Percentiles rank a stretch among this genome's conserved stretches.
Conservation (phyloP, 2,888 invertebrate genomes). For the Ceratothoa steindachneri region DNA sequence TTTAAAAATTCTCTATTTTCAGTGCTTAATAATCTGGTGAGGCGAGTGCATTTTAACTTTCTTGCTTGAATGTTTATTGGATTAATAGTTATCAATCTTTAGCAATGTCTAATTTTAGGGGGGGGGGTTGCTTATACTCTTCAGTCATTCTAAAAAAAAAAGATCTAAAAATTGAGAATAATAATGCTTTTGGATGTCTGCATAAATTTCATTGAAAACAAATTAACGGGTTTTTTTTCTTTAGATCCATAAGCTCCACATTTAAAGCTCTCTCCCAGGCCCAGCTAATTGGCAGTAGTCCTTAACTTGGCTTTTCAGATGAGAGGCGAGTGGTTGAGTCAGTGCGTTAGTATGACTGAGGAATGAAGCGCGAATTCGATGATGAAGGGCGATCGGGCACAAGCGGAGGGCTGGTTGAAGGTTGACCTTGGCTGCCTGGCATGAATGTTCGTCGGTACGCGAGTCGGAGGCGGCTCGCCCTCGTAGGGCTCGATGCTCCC, state of each 20-base stretch:
- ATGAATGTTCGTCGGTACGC: not conserved
- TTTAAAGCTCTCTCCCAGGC: not conserved
- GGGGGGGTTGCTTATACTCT: too few species aligned
- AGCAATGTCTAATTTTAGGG: too few species aligned
- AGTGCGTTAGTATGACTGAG: constrained; percentile 19
- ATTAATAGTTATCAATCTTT: too few species aligned
- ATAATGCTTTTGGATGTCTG: not conserved
- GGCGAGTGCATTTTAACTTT: too few species aligned
- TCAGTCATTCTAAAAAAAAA: too few species aligned
- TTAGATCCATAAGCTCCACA: too few species aligned
- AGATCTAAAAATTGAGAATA: not conserved
- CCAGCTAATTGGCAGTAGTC: constrained; percentile 43
- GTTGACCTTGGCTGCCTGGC: constrained; percentile 7
- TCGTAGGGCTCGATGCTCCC: not conserved
- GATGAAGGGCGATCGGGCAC: constrained; percentile 15
- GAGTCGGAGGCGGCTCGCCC: not conserved
- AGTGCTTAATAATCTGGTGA: too few species aligned
- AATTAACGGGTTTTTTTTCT: not conserved
- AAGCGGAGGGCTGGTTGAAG: constrained; percentile 6
- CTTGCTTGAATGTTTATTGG: too few species aligned
- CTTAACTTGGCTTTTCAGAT: constrained; percentile 47
- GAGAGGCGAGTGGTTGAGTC: constrained; percentile 39
- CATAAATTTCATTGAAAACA: not conserved
- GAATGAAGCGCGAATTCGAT: constrained; percentile 1
- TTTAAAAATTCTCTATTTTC: too few species aligned